These are phyloP conservation scores for Spilosoma lubricipeda DNA, from an alignment of 2,888 invertebrate species.

Conservation along the genomic window DNA sequence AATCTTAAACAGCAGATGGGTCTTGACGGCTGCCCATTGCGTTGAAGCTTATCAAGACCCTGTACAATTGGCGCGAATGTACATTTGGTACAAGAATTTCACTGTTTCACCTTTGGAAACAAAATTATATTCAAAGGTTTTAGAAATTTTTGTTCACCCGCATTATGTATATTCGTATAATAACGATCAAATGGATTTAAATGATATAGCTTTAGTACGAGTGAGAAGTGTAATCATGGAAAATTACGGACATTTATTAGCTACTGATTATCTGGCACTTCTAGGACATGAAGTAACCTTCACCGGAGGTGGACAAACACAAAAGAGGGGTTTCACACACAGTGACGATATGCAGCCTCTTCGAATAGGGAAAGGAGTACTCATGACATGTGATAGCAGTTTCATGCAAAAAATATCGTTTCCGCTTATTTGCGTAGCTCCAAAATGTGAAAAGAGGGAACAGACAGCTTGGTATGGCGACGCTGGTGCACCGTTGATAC, in stretches of 20 bases:
- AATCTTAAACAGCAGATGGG: conserved; percentile 7
- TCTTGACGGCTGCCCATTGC: conserved; percentile 14
- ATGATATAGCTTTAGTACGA: conserved; percentile 8
- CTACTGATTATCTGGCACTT: conserved; percentile 5
- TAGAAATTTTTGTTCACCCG: conserved; percentile 5
- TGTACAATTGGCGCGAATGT: not conserved
- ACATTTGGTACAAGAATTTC: conserved; percentile 16
- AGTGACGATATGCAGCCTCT: not conserved
- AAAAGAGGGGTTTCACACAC: not conserved
- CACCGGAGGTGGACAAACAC: conserved; percentile 4
- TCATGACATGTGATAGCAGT: not conserved
- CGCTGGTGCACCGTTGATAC: conserved; percentile 9
- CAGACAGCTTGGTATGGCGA: conserved; percentile 6
- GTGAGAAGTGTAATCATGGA: not conserved
- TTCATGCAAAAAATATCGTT: conserved; percentile 7
- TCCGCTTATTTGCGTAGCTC: conserved; percentile 13
- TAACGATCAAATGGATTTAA: conserved; percentile 2
- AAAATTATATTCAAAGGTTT: not conserved
- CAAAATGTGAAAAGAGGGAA: not conserved
- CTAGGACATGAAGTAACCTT: not conserved
- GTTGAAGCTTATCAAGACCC: not conserved
- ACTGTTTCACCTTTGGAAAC: conserved; percentile 1
- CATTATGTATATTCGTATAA: conserved; percentile 15
- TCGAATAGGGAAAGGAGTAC: not conserved
- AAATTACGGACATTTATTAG: not conserved